phyloP scores from a whole-genome alignment of 92 coral and sea anemone genomes.

The Porites evermanni region DNA sequence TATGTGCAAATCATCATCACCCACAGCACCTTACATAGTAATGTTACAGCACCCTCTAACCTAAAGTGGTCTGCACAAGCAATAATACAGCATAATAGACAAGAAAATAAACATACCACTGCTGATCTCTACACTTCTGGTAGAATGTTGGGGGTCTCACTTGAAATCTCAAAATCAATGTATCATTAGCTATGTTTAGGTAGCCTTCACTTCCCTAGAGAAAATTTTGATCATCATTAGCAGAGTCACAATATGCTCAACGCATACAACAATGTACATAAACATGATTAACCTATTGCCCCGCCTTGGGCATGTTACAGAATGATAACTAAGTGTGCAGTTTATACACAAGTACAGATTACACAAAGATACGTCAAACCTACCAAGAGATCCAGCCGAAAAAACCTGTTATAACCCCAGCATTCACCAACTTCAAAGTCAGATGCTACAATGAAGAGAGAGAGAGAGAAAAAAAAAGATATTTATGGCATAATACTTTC shows the following conservation, averaged over 20 bases:
- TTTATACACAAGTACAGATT: no score
- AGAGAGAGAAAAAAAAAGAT: not conserved
- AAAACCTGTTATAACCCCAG: slow-evolving; percentile 99
- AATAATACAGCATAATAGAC: no score
- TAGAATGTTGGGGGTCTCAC: slow-evolving; percentile 99
- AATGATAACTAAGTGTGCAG: no score
- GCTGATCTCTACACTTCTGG: slow-evolving; percentile 99
- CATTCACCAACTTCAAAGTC: slow-evolving; percentile 99
- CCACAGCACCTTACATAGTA: no score
- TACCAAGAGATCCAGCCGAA: slow-evolving; percentile 97
- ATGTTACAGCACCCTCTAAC: no score
- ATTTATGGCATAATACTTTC: no score
- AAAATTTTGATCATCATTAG: not conserved
- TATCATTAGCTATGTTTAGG: slow-evolving; percentile 93
- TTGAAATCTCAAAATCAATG: slow-evolving; percentile 96
- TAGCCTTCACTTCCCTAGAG: slow-evolving; percentile 95
- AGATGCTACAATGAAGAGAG: slow-evolving; percentile 73
- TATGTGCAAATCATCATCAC: no score
- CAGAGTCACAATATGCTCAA: not conserved
- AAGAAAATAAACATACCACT: slow-evolving; percentile 72
- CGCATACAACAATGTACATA: no score
- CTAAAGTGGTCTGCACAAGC: not conserved
- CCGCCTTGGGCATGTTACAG: no score
- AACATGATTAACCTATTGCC: no score
- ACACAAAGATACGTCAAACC: not conserved